Evolutionary conservation across 2,113 vertebrate genomes (phyloP), one percentile per base, ranked within the genome.

Genomic region (Piaya cayana): DNA sequence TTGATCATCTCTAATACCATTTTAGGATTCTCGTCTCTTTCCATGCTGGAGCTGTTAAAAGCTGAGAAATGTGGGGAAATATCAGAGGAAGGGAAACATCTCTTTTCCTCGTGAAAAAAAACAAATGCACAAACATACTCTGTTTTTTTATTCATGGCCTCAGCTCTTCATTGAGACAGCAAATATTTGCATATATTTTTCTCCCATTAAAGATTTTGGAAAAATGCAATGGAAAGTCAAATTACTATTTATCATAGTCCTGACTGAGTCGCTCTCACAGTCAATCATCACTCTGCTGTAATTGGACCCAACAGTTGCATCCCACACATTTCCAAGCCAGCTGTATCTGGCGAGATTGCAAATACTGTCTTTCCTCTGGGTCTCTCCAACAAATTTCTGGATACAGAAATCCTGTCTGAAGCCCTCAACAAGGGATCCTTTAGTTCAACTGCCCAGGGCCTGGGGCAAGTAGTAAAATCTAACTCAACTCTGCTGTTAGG

Each of bases 211-310:
- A 81, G 34, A 47, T 52, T 92, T 88, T 52, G 21, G 49, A 63
- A 93, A 89, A 94, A 90, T 11, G 6, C 16, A 88, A 67, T 52
- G 37, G 18, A 63, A 83, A 78, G 27, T 71, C 58, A 81, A 70
- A 90, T 92, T 82, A 59, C 43, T 89, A 75, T 94, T 88, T 84
- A 72, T 81, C 82, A 77, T 53, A 74, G 30, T 71, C 7, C 2
- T 92, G 80, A 77, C 56, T 84, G 53, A 92, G 77, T 64, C 32
- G 16, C 26, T 91, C 88, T 82, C 64, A 50, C 13, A 78, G 83
- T 26, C 42, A 78, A 63, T 78, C 72, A 83, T 92, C 76, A 88
- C 6, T 84, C 60, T 93, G 72, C 69, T 78, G 37, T 93, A 95
- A 83, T 36, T 75, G 83, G 56, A 78, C 86, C 56, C 47, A 93